Conservation (phyloP, 2,888 invertebrate genomes). For the Leucophora obtusa region DNA sequence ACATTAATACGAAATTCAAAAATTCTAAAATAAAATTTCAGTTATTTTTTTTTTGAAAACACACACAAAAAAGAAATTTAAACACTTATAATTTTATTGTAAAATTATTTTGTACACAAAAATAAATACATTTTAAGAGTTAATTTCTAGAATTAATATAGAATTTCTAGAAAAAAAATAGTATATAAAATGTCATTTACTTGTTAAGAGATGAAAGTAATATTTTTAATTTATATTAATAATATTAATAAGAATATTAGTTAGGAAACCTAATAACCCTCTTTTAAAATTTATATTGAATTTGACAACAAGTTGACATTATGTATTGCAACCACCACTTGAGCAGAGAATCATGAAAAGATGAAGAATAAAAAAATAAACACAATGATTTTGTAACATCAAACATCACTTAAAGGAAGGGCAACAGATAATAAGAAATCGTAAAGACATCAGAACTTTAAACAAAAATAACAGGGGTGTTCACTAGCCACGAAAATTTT, state of each 20-base stretch:
- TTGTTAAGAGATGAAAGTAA: not conserved
- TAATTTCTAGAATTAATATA: not conserved
- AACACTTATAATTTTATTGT: not conserved
- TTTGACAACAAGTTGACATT: slow-evolving; percentile 51
- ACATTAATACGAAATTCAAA: slow-evolving; percentile 26
- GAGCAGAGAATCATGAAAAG: not conserved
- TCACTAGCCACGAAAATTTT: no score
- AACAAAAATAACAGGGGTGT: not conserved
- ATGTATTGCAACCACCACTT: slow-evolving; percentile 41
- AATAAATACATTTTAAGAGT: not conserved
- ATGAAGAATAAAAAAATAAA: not conserved
- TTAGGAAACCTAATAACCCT: slow-evolving; percentile 35
- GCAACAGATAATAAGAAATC: not conserved
- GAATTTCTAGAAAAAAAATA: not conserved
- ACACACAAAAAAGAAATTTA: not conserved
- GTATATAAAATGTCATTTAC: not conserved
- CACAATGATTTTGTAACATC: not conserved
- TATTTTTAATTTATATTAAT: slow-evolving; percentile 14
- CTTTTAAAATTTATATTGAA: slow-evolving; percentile 29
- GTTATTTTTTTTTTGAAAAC: not conserved
- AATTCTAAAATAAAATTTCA: not conserved
- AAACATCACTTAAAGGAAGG: slow-evolving; percentile 34
- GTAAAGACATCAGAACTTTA: not conserved
- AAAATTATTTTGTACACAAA: not conserved
- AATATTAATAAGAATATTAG: not conserved